Evolutionary conservation across 2,888 invertebrate genomes (phyloP).

Genomic region (Meliscaeva auricollis): DNA sequence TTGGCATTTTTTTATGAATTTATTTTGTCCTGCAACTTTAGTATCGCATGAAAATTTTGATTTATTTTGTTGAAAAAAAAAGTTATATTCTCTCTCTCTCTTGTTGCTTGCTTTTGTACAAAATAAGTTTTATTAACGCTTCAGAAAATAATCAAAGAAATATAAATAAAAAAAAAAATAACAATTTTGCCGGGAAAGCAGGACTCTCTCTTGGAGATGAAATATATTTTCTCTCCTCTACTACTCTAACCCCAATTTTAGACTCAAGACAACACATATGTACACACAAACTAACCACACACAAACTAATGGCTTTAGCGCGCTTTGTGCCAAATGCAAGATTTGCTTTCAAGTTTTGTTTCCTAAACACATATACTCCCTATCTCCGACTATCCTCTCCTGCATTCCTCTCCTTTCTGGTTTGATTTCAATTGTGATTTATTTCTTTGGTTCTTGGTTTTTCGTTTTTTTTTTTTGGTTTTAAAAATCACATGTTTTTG

Average conservation of each 20-base stretch:
- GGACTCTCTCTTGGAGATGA: slow-evolving; percentile 78
- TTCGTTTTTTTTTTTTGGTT: slow-evolving; percentile 77
- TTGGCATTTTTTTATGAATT: slow-evolving; percentile 35
- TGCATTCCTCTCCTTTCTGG: slow-evolving; percentile 9
- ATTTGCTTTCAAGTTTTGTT: slow-evolving; percentile 42
- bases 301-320: slow-evolving; percentile 24
- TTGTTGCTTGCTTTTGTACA: slow-evolving; percentile 56
- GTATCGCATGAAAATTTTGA: slow-evolving; percentile 55
- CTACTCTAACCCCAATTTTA: neutral
- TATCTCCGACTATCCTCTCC: neutral
- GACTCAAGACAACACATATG: slow-evolving; percentile 45
- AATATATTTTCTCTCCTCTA: slow-evolving; percentile 9
- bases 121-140: slow-evolving; percentile 37
- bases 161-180: slow-evolving; percentile 23
- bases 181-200: slow-evolving; percentile 83
- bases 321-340: slow-evolving; percentile 46
- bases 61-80: slow-evolving; percentile 32
- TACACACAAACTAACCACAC: slow-evolving; percentile 19
- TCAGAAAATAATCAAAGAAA: slow-evolving; percentile 21
- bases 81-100: slow-evolving; percentile 33
- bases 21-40: slow-evolving; percentile 54
- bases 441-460: slow-evolving; percentile 59
- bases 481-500: slow-evolving; percentile 77
- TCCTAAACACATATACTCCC: neutral
- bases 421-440: slow-evolving; percentile 46